Base-by-base conservation (phyloP, 1,140 invertebrate genomes). In the Probaryconus sp. region DNA sequence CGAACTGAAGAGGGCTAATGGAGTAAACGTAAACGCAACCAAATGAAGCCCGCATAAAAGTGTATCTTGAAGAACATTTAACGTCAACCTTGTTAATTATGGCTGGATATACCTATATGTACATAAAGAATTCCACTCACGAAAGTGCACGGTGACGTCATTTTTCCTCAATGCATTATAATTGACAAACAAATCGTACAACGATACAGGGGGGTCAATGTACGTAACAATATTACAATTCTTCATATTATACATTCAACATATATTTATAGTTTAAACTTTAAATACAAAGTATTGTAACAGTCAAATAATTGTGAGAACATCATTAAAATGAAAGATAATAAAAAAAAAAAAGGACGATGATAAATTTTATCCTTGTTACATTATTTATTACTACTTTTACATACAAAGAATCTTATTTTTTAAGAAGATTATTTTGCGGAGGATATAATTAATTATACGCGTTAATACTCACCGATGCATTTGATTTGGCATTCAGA, bases 391-490 rank as follows among this genome's bases (percentile, higher is more conserved):
- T n/a, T n/a, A n/a, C n/a, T n/a, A n/a, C n/a, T n/a, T n/a, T n/a
- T n/a, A n/a, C n/a, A n/a, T n/a, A n/a, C n/a, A n/a, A n/a, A n/a
- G n/a, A n/a, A n/a, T n/a, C n/a, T n/a, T n/a, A n/a, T n/a, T n/a
- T n/a, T n/a, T n/a, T n/a, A n/a, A n/a, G n/a, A n/a, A n/a, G 6
- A 53, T 10, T 37, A 21, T n/a, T 28, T 33, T 28, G 43, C 38
- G 5, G 20, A 24, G 7, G 50, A 38, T 37, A 17, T 33, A 55
- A 38, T 38, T 17, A 18, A 31, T 6, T 21, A 48, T n/a, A n/a
- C n/a, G n/a, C n/a, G n/a, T n/a, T n/a, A n/a, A n/a, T n/a, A 82
- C 85, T 87, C 68, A 88, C 86, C 75, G 81, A 58, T 28, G 85
- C 82, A 26, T 73, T 81, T 24, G 79, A 51, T 56, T 80, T 83